Conservation (phyloP, 1,140 invertebrate species). For the Orius laevigatus region DNA sequence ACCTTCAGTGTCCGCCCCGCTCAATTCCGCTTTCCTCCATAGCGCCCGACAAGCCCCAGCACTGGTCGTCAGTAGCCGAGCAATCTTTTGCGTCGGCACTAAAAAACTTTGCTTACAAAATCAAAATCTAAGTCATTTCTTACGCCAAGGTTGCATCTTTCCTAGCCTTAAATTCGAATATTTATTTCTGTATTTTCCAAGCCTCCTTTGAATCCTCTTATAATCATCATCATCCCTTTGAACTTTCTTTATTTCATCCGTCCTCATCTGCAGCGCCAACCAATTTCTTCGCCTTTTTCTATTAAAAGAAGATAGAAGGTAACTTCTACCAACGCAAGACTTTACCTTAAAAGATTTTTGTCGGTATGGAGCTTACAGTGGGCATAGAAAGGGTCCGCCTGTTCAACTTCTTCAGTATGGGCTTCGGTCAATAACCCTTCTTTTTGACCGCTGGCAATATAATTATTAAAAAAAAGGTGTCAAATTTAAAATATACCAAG, state of each 20-base stretch:
- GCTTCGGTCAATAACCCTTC: slow-evolving; percentile 86
- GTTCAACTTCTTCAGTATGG: slow-evolving; percentile 80
- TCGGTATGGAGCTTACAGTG: slow-evolving; percentile 88
- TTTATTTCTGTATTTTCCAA: slow-evolving; percentile 57
- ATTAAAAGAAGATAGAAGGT: no score
- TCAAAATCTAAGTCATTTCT: slow-evolving; percentile 12
- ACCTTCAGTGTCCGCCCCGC: slow-evolving; percentile 67
- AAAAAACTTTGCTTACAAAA: slow-evolving; percentile 5
- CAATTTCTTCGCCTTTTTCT: slow-evolving; percentile 64
- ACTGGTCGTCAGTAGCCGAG: slow-evolving; percentile 72
- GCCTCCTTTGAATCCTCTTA: slow-evolving; percentile 56
- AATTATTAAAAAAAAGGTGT: not conserved
- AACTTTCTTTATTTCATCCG: slow-evolving; percentile 42
- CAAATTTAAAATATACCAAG: slow-evolving; percentile 45
- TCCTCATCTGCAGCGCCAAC: slow-evolving; percentile 69
- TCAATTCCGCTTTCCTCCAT: slow-evolving; percentile 70
- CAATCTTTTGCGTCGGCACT: slow-evolving; percentile 90
- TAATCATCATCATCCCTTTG: slow-evolving; percentile 32
- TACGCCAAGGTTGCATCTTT: slow-evolving; percentile 72
- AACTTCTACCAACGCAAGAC: no score
- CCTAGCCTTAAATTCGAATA: slow-evolving; percentile 55
- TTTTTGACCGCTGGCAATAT: slow-evolving; percentile 71
- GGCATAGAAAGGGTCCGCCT: slow-evolving; percentile 93
- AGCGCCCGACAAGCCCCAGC: slow-evolving; percentile 74
- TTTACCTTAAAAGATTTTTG: slow-evolving; percentile 51